Evolutionary conservation across 2,888 invertebrate species (phyloP).

Genomic region (Amblyteles armatorius): DNA sequence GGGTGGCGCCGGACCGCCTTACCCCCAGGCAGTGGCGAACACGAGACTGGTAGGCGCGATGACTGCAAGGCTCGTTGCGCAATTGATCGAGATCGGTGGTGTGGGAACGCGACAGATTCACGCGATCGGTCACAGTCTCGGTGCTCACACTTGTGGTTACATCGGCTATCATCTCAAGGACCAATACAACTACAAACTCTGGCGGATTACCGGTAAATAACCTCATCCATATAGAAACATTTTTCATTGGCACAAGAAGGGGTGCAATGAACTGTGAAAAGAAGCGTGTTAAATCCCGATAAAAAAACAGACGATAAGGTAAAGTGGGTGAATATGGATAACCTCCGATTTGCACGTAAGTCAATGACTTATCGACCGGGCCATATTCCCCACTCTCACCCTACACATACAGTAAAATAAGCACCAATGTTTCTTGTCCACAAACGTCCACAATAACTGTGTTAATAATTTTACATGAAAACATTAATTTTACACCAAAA

Average conservation of each 20-base stretch:
- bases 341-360: no score
- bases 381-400: no score
- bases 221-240: background rate
- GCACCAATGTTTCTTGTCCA: no score
- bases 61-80: conserved; percentile 89
- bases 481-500: no score
- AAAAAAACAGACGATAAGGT: no score
- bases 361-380: no score
- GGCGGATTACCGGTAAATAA: conserved; percentile 90
- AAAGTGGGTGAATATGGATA: no score
- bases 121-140: conserved; percentile 94
- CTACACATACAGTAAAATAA: no score
- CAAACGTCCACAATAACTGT: no score
- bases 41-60: conserved; percentile 94
- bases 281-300: no score
- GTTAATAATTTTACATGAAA: no score
- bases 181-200: conserved; percentile 87
- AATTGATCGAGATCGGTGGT: conserved; percentile 84
- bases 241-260: background rate
- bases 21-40: conserved; percentile 96
- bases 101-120: conserved; percentile 88
- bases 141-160: conserved; percentile 94
- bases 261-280: no score
- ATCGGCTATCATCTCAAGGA: conserved; percentile 90
- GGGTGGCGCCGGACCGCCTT: conserved; percentile 94